Evolutionary conservation across 2,888 invertebrate genomes (phyloP).

Genomic region (Serripes groenlandicus): DNA sequence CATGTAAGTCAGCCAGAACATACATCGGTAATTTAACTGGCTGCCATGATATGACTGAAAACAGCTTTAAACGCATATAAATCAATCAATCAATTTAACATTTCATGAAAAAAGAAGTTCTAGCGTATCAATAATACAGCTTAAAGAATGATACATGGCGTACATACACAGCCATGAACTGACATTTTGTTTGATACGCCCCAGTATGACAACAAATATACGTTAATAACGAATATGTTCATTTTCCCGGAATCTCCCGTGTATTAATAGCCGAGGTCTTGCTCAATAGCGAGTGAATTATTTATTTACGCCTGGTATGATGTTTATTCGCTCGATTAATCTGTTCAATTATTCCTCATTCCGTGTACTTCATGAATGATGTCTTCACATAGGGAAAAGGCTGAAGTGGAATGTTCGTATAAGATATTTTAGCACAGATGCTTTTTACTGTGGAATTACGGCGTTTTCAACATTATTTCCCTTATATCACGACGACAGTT

Average conservation of each 20-base stretch:
- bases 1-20: too few species aligned
- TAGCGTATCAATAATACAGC: too few species aligned
- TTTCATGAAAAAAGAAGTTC: too few species aligned
- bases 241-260: not conserved
- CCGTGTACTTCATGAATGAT: not conserved
- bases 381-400: not conserved
- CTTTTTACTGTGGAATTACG: not conserved
- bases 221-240: slow-evolving; percentile 11
- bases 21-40: too few species aligned
- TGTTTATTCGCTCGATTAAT: slow-evolving; percentile 28
- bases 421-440: not conserved
- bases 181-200: not conserved
- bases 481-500: not conserved
- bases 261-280: slow-evolving; percentile 8
- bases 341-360: slow-evolving; percentile 7
- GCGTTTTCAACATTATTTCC: not conserved
- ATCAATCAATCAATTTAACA: too few species aligned
- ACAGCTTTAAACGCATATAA: too few species aligned
- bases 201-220: not conserved
- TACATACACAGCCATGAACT: too few species aligned
- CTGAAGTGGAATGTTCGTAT: not conserved
- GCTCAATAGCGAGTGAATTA: slow-evolving; percentile 19
- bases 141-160: too few species aligned
- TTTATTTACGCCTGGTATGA: slow-evolving; percentile 2
- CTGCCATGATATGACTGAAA: too few species aligned